Percentiles rank a stretch among this genome's conserved stretches.
phyloP scores from a whole-genome alignment of 64 coral and sea anemone species.

The Porites lutea region DNA sequence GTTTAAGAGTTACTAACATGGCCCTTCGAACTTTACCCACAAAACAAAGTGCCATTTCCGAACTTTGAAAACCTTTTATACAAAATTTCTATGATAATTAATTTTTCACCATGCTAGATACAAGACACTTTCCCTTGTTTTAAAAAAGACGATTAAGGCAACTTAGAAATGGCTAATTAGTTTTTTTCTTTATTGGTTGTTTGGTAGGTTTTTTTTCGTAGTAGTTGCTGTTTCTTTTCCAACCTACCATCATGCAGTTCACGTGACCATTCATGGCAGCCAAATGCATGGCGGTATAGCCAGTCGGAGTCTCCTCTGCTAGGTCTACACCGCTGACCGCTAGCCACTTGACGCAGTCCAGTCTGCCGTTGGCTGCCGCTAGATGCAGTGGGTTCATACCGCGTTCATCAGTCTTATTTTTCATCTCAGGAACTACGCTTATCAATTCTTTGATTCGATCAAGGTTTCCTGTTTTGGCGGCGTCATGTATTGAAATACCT shows the following conservation, averaged over 20 bases:
- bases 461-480: constrained; percentile 80
- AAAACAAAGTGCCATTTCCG: too few species aligned
- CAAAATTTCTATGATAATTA: too few species aligned
- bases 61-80: too few species aligned
- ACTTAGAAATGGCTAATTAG: too few species aligned
- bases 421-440: constrained; percentile 75
- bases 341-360: constrained; percentile 96
- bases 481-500: constrained; percentile 94
- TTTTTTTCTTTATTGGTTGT: too few species aligned
- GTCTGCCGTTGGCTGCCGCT: constrained; percentile 84
- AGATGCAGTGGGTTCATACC: constrained; percentile 92
- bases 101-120: too few species aligned
- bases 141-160: too few species aligned
- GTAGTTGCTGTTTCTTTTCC: not conserved
- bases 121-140: too few species aligned
- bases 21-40: too few species aligned
- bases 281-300: constrained; percentile 97
- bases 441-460: constrained; percentile 93
- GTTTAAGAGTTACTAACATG: too few species aligned
- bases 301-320: constrained; percentile 94
- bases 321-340: constrained; percentile 91
- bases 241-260: constrained; percentile 98
- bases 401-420: constrained; percentile 72
- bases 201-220: too few species aligned
- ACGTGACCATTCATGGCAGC: constrained; percentile 99